A percentile compares a stretch with the other conserved stretches of the same genome.
Evolutionary conservation across 2,888 invertebrate species (phyloP).

Genomic region (Rhagophthalmus giganteus): DNA sequence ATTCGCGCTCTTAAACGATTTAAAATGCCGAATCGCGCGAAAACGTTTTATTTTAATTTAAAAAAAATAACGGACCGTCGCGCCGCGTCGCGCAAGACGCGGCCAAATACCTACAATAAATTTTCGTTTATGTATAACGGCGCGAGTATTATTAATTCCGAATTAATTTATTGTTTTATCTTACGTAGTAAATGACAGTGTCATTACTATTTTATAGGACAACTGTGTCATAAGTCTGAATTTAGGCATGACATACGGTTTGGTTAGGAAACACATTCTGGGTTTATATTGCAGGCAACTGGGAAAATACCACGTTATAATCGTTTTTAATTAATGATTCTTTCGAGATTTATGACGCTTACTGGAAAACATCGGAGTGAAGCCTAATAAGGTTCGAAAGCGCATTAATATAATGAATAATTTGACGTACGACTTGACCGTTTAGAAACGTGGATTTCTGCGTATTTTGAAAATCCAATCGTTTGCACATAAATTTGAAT

Average conservation of each 20-base stretch:
- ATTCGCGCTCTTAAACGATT: conserved; percentile 17
- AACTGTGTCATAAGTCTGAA: conserved; percentile 29
- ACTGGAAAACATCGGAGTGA: conserved; percentile 11
- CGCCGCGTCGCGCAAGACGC: too few species aligned
- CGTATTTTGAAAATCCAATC: too few species aligned
- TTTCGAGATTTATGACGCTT: conserved; percentile 22
- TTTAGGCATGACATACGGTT: conserved; percentile 27
- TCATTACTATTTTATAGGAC: conserved; percentile 28
- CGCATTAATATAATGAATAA: conserved; percentile 9
- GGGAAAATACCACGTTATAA: conserved; percentile 27
- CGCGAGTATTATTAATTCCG: conserved; percentile 22
- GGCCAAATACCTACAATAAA: conserved; percentile 20
- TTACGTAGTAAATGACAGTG: conserved; percentile 25
- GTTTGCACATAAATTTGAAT: neutral
- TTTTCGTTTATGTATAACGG: conserved; percentile 15
- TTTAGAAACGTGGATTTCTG: neutral
- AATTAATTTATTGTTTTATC: conserved; percentile 30
- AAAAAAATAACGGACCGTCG: conserved; percentile 3
- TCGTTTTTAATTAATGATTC: conserved; percentile 30
- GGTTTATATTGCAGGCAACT: conserved; percentile 21
- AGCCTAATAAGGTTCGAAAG: conserved; percentile 21
- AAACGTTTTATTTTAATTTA: conserved; percentile 5
- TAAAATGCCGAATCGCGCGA: too few species aligned
- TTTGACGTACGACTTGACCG: conserved; percentile 16
- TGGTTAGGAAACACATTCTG: conserved; percentile 20